Conservation (phyloP, 2,113 vertebrate genomes). For the Catagonus wagneri region DNA sequence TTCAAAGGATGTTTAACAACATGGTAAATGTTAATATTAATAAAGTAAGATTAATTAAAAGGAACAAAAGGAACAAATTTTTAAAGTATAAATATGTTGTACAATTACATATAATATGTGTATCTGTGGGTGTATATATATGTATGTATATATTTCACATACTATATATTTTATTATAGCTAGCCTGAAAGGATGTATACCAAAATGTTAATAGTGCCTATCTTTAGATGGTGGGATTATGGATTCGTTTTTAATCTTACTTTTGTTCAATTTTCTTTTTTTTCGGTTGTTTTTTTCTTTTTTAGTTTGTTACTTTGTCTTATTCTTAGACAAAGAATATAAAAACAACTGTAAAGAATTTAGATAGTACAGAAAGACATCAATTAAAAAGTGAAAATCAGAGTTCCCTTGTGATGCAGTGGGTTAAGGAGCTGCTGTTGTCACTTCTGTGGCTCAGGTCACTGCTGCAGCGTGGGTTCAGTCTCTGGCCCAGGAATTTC, state of each 20-base stretch:
- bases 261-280: background rate
- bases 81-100: background rate
- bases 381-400: too few species aligned
- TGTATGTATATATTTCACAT: background rate
- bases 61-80: background rate
- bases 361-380: too few species aligned
- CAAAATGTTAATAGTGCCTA: background rate
- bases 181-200: background rate
- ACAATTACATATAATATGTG: background rate
- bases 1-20: background rate
- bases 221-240: background rate
- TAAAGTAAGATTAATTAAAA: background rate
- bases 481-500: too few species aligned
- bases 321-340: too few species aligned
- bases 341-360: too few species aligned
- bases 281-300: constrained; percentile 8
- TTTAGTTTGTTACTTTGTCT: background rate
- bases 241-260: background rate
- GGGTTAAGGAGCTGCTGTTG: too few species aligned
- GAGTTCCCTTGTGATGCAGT: too few species aligned
- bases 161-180: background rate
- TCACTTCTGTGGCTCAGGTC: too few species aligned
- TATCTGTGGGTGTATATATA: background rate
- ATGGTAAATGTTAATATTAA: background rate
- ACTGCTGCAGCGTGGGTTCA: too few species aligned